Percentiles rank a stretch among this genome's conserved stretches.
phyloP scores from a whole-genome alignment of 1,140 invertebrate genomes.

The Tetragnatha versicolor region DNA sequence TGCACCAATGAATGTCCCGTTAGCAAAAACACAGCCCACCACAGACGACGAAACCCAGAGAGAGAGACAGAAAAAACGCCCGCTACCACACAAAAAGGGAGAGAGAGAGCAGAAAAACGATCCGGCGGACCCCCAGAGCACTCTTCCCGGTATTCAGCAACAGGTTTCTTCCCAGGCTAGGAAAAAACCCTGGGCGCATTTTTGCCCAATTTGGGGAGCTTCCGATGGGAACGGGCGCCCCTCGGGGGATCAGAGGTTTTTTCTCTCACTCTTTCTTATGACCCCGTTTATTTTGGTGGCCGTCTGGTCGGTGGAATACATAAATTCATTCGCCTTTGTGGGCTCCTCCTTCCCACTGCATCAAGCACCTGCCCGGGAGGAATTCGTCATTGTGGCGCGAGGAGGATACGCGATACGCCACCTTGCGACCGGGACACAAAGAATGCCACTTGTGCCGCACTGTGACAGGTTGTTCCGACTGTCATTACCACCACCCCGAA shows the following conservation, averaged over 20 bases:
- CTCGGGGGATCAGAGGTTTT: constrained; percentile 4
- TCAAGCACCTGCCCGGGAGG: constrained; percentile 16
- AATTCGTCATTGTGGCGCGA: constrained; percentile 3
- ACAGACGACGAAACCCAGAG: no score
- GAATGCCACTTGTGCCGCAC: no score
- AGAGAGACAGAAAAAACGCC: no score
- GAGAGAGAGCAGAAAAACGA: constrained; percentile 10
- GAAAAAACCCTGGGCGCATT: constrained; percentile 6
- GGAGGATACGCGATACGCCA: not conserved
- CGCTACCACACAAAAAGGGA: not conserved
- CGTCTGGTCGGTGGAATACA: constrained; percentile 20
- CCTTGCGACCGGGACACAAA: not conserved
- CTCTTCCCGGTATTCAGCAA: constrained; percentile 37
- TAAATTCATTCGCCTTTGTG: constrained; percentile 7
- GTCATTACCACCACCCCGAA: no score
- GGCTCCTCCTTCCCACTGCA: constrained; percentile 4
- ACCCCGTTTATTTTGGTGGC: constrained; percentile 37
- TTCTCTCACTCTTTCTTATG: constrained; percentile 29
- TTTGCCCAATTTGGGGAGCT: constrained; percentile 36
- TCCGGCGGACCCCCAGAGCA: constrained; percentile 5
- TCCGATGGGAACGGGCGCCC: constrained; percentile 55
- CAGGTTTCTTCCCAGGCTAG: constrained; percentile 34
- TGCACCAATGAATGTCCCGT: no score
- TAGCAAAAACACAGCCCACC: no score
- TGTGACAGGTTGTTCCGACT: no score